Percentiles rank a stretch among this genome's conserved stretches.
Evolutionary conservation across 2,888 invertebrate genomes (phyloP).

Genomic region (Baccha elongata): DNA sequence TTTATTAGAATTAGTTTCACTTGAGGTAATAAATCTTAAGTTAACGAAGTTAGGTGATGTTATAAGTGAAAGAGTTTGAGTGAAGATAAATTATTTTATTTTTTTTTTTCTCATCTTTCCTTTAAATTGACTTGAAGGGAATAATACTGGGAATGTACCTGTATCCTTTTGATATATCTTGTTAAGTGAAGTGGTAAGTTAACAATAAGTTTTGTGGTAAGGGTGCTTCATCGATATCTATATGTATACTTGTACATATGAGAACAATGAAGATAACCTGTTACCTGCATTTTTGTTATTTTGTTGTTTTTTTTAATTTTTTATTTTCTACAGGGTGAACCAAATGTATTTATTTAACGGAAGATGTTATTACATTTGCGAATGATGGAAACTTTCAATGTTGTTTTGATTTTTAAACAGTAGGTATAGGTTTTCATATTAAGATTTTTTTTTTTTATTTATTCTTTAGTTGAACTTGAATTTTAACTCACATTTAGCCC

Average conservation of each 20-base stretch:
- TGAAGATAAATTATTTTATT: background rate
- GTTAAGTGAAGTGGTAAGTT: conserved; percentile 15
- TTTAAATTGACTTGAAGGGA: conserved; percentile 16
- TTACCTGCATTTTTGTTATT: background rate
- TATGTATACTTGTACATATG: background rate
- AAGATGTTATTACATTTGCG: too few species aligned
- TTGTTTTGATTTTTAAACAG: too few species aligned
- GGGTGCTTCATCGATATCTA: background rate
- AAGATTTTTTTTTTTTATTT: too few species aligned
- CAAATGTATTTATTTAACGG: too few species aligned
- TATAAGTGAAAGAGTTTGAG: conserved; percentile 12
- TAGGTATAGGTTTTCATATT: too few species aligned
- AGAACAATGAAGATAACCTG: background rate
- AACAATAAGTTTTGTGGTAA: background rate
- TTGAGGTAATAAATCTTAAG: conserved; percentile 53
- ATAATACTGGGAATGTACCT: background rate
- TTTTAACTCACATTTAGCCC: too few species aligned
- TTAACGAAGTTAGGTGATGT: conserved; percentile 23
- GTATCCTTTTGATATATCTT: conserved; percentile 2
- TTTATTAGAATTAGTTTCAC: conserved; percentile 61
- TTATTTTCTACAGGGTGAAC: too few species aligned
- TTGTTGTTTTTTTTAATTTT: too few species aligned
- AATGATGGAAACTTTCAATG: too few species aligned
- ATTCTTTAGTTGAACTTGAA: too few species aligned
- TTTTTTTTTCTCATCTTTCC: background rate